Conservation (phyloP, 1,140 invertebrate genomes). For the Metaphire vulgaris region DNA sequence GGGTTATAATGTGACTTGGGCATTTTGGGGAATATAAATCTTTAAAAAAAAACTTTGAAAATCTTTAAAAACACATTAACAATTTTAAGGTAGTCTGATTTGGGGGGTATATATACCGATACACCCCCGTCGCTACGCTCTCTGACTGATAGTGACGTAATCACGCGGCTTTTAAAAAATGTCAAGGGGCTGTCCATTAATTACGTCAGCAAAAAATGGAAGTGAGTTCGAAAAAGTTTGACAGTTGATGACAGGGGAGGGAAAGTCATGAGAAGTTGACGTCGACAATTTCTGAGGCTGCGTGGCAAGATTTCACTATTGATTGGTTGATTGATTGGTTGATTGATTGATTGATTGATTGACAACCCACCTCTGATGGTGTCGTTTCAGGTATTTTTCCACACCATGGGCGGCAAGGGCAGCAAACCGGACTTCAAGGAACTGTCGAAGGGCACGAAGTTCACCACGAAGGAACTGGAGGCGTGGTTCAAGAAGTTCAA, state of each 20-base stretch:
- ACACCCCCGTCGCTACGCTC: no score
- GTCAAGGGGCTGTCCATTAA: no score
- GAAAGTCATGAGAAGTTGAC: not conserved
- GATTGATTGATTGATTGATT: not conserved
- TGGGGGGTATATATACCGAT: no score
- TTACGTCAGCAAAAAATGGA: not conserved
- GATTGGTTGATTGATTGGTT: not conserved
- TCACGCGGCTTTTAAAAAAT: no score
- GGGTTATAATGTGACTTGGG: no score
- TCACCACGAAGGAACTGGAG: slow-evolving; percentile 24
- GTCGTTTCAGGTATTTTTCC: not conserved
- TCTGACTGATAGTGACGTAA: no score
- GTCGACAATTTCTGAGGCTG: not conserved
- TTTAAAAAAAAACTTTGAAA: no score
- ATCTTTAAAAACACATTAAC: no score
- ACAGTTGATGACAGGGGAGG: not conserved
- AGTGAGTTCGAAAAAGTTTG: not conserved
- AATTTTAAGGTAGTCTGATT: no score
- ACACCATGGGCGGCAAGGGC: slow-evolving; percentile 1
- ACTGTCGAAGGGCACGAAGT: slow-evolving; percentile 23
- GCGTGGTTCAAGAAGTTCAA: slow-evolving; percentile 27
- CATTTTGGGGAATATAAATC: no score
- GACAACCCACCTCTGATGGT: not conserved
- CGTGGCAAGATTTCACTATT: not conserved
- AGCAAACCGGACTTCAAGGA: slow-evolving; percentile 19